These are phyloP conservation scores for Drosophila kikkawai DNA, from an alignment of 1,140 invertebrate species.

Conservation along the genomic window DNA sequence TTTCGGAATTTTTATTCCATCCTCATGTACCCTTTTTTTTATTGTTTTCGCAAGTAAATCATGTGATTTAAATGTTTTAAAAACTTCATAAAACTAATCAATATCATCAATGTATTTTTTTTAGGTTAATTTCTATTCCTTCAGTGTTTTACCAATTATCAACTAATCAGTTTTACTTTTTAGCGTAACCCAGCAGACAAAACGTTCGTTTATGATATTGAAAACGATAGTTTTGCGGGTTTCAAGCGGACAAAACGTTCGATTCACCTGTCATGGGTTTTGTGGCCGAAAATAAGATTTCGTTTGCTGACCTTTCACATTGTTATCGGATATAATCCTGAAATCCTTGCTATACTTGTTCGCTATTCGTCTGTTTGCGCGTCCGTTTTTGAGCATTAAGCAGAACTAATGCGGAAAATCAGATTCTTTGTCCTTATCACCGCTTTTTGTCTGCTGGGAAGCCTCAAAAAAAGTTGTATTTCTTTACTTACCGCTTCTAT, in stretches of 20 bases:
- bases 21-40: conserved; percentile 1
- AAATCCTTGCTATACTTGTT: no score
- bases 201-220: no score
- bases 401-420: no score
- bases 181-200: not conserved
- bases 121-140: not conserved
- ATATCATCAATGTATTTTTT: not conserved
- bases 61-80: conserved; percentile 14
- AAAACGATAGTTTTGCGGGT: no score
- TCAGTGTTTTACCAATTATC: not conserved
- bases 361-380: no score
- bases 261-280: no score
- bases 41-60: not conserved
- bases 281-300: no score
- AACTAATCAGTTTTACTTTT: conserved; percentile 11
- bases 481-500: conserved; percentile 1
- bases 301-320: no score
- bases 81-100: not conserved
- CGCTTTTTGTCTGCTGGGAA: not conserved
- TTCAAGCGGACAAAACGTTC: no score
- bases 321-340: no score
- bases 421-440: no score
- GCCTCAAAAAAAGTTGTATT: not conserved
- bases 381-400: no score
- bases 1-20: not conserved